These are phyloP conservation scores for Tachuris rubrigastra DNA, from an alignment of 2,113 vertebrate genomes.

Conservation along the genomic window DNA sequence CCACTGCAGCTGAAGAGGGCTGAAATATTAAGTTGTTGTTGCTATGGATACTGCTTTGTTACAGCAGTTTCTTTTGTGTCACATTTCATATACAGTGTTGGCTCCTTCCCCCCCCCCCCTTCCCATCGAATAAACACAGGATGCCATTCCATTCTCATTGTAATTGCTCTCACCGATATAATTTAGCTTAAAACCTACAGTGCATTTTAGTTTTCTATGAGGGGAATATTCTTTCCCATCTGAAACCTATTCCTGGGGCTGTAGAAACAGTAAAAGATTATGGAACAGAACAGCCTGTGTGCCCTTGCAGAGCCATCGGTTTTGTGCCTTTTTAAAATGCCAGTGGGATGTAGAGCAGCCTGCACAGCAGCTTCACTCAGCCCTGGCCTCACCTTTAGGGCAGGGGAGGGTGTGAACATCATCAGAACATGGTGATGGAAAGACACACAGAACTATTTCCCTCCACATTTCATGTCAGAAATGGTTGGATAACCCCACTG, in stretches of 20 bases:
- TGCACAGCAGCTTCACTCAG: neutral
- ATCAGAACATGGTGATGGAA: neutral
- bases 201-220: conserved; percentile 30
- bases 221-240: neutral
- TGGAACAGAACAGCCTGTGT: neutral
- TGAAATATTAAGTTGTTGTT: conserved; percentile 99
- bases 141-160: conserved; percentile 26
- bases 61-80: conserved; percentile 85
- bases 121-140: conserved; percentile 61
- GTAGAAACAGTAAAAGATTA: neutral
- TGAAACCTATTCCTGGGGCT: neutral
- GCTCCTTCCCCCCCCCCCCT: neutral
- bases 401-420: neutral
- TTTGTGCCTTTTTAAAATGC: neutral
- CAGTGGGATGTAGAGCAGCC: neutral
- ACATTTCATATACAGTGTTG: conserved; percentile 64
- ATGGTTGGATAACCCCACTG: neutral
- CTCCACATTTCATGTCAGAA: fast-evolving
- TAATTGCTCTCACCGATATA: conserved; percentile 42
- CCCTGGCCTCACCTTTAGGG: neutral
- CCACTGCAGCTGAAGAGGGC: conserved; percentile 97
- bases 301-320: neutral
- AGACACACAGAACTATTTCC: neutral
- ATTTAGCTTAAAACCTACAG: conserved; percentile 38
- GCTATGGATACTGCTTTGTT: conserved; percentile 95